These are phyloP conservation scores for Archips xylosteana DNA, from an alignment of 2,888 invertebrate genomes.

Conservation along the genomic window DNA sequence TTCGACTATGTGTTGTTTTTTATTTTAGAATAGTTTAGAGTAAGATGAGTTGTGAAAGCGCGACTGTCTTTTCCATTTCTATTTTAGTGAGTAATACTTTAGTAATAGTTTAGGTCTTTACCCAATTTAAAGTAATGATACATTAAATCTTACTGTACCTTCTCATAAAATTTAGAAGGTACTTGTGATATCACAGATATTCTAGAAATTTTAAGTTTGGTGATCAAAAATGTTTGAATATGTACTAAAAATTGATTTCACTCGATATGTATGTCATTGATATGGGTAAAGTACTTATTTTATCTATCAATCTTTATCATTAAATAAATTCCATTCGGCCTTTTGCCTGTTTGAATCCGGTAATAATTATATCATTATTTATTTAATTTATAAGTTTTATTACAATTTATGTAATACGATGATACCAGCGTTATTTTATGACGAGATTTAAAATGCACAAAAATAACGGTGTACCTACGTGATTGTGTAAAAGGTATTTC, in stretches of 20 bases:
- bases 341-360: too few species aligned
- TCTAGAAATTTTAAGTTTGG: not conserved
- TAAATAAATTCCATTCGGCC: too few species aligned
- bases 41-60: conserved; percentile 33
- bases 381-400: too few species aligned
- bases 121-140: not conserved
- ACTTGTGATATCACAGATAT: not conserved
- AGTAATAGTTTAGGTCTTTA: conserved; percentile 14
- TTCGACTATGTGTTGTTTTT: conserved; percentile 63
- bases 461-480: conserved; percentile 9
- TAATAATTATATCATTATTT: too few species aligned
- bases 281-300: too few species aligned
- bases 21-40: conserved; percentile 53
- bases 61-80: conserved; percentile 4
- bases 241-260: too few species aligned
- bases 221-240: too few species aligned
- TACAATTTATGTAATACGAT: not conserved
- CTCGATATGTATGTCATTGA: too few species aligned
- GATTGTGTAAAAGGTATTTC: not conserved
- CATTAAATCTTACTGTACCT: not conserved
- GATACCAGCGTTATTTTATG: not conserved
- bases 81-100: not conserved
- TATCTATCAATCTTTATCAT: too few species aligned
- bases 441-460: conserved; percentile 29
- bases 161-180: not conserved